Base-by-base conservation (phyloP, 2,888 invertebrate species). In the Lottia scabra region DNA sequence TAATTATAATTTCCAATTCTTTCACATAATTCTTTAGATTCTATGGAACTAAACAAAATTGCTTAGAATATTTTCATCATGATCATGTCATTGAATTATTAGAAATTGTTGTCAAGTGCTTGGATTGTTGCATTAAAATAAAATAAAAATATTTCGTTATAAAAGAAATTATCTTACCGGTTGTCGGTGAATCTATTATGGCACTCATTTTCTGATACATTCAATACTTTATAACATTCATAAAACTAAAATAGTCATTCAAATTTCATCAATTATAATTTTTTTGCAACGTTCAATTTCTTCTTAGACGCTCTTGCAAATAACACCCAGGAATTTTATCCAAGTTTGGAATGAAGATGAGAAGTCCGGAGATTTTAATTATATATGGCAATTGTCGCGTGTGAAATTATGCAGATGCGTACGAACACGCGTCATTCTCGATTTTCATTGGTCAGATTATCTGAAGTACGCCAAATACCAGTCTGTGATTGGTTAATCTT, bases 391-490 rank as follows among this genome's bases (percentile, higher is more conserved):
- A 38, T 56, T 19, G 56, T 19, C 56, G 56, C 56, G 56, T 56
- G 56, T 56, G 56, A 56, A 56, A 56, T 56, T 56, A 56, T 23
- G 23, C 56, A 56, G 19, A 56, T 56, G 56, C 56, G 56, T 23
- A 23, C 56, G 56, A 56, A 56, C 56, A 56, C 56, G 56, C 56
- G 56, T 23, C 56, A 19, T 56, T 56, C 56, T 56, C 2, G 56
- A 19, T 23, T 23, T 3, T 23, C 19, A 56, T 56, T 56, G 56
- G 56, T 56, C 23, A 23, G 19, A 56, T 23, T 56, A 19, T 19
- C 23, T 23, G 19, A 19, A 19, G 23, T 23, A 56, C 56, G 56
- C 56, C 56, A 56, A 56, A 56, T 56, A 23, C 56, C 23, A 56
- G 23, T 23, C 19, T 12, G 19, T 4, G 19, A 56, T 56, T 56